These are phyloP conservation scores for Drosophila lini DNA, from an alignment of 1,140 invertebrate species.

Conservation along the genomic window DNA sequence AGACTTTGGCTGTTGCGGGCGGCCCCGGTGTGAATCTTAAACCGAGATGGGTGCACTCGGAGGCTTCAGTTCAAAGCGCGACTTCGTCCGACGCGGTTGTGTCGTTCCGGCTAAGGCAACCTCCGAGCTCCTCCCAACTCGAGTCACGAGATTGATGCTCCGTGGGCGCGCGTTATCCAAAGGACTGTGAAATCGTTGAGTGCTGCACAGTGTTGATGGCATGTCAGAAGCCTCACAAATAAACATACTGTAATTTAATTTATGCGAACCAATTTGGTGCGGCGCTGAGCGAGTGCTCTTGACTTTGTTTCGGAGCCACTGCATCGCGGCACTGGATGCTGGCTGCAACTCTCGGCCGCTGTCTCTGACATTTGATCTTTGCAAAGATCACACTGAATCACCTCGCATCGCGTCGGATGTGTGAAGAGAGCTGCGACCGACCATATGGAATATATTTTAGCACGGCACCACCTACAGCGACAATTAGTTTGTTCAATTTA, in stretches of 20 bases:
- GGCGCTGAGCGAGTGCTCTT: conserved; percentile 58
- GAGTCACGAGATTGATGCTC: not conserved
- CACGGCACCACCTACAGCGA: conserved; percentile 54
- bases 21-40: conserved; percentile 78
- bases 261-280: conserved; percentile 68
- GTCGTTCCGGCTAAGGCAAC: conserved; percentile 32
- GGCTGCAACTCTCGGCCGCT: conserved; percentile 29
- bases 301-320: conserved; percentile 60
- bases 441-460: conserved; percentile 61
- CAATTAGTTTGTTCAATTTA: conserved; percentile 48
- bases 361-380: conserved; percentile 76
- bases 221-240: conserved; percentile 35
- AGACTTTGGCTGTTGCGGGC: conserved; percentile 42
- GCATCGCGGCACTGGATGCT: conserved; percentile 8
- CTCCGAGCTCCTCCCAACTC: conserved; percentile 1
- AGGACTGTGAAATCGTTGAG: conserved; percentile 48
- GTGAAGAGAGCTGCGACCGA: conserved; percentile 35
- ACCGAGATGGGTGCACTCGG: conserved; percentile 68
- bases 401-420: conserved; percentile 43
- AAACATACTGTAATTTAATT: conserved; percentile 39
- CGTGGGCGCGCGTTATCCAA: conserved; percentile 39
- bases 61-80: conserved; percentile 73
- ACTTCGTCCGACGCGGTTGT: conserved; percentile 64
- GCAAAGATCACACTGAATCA: conserved; percentile 54
- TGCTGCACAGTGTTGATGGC: conserved; percentile 48